Base-by-base conservation (phyloP, 2,113 vertebrate genomes). In the Seriola quinqueradiata region DNA sequence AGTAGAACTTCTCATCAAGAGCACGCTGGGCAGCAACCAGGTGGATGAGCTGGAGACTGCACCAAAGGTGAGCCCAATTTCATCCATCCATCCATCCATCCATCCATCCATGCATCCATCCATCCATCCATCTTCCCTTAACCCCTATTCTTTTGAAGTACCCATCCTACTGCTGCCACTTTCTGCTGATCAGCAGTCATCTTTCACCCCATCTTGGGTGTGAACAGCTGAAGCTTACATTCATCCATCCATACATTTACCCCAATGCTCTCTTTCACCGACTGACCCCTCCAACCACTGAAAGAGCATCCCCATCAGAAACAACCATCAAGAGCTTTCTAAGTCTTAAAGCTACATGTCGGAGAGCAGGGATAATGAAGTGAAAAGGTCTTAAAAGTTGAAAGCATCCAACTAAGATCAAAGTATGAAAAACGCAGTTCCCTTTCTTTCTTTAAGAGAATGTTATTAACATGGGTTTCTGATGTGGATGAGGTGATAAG, bases 1-100 rank as follows among this genome's bases (percentile, higher is more conserved):
- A 80, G 90, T 99, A 5, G 98, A 99, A 94, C 71, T 73, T 73
- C 17, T 93, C 85, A 96, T 97, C 92, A 99, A 99, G 94, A 91
- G 87, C 63, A 50, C 83, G 63, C 77, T 99, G 40, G 95, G 92
- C 83, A 94, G 94, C 83, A 99, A 98, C 95, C 97, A 97, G 87
- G 97, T 99, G 90, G 93, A 97, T 48, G 95, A 97, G 87, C 94
- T 96, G 87, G 97, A 97, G 25, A 76, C 87, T 79, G 94, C 96
- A 81, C 94, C 95, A 87, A 98, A 98, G 98, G 98, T 99, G 91
- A 92, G 97, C 44, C 34, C 52, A 5, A 50, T 13, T 42, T 25
- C 8, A 6, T 25, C 54, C 42, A 46, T 46, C 42, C 36, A 46
- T 50, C 44, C 23, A 21, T 78, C 58, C 11, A 28, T 66, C 28